A percentile compares a stretch with the other conserved stretches of the same genome.
These are phyloP conservation scores for Cacatua alba DNA, from an alignment of 2,113 vertebrate genomes.

Conservation along the genomic window DNA sequence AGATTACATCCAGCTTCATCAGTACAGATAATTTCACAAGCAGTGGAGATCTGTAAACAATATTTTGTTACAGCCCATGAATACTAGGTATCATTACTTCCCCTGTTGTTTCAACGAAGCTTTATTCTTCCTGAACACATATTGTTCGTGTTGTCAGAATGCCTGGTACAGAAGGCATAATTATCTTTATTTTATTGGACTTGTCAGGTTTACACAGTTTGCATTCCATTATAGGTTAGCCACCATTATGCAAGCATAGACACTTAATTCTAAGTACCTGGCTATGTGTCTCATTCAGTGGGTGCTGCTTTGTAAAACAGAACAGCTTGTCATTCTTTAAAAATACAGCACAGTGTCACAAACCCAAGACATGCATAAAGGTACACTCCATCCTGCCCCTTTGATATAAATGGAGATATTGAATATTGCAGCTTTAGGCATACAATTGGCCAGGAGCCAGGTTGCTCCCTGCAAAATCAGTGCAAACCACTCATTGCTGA, in stretches of 20 bases:
- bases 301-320: not conserved
- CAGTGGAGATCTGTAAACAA: slow-evolving; percentile 48
- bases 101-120: not conserved
- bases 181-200: slow-evolving; percentile 47
- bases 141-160: slow-evolving; percentile 46
- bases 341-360: not conserved
- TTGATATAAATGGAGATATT: not conserved
- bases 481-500: not conserved
- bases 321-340: slow-evolving; percentile 2
- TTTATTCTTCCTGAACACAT: slow-evolving; percentile 4
- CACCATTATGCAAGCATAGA: not conserved
- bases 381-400: not conserved
- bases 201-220: slow-evolving; percentile 33
- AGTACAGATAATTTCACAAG: slow-evolving; percentile 60
- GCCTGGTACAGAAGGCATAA: slow-evolving; percentile 23
- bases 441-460: not conserved
- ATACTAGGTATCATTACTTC: slow-evolving; percentile 28
- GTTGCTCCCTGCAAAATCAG: not conserved
- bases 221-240: slow-evolving; percentile 18
- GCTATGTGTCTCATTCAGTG: not conserved
- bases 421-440: not conserved
- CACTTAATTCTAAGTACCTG: slow-evolving; percentile 11
- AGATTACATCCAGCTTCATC: slow-evolving; percentile 37
- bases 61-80: slow-evolving; percentile 43
- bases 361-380: not conserved